Evolutionary conservation across 2,113 vertebrate genomes (phyloP).

Genomic region (Poeciliopsis retropinna): DNA sequence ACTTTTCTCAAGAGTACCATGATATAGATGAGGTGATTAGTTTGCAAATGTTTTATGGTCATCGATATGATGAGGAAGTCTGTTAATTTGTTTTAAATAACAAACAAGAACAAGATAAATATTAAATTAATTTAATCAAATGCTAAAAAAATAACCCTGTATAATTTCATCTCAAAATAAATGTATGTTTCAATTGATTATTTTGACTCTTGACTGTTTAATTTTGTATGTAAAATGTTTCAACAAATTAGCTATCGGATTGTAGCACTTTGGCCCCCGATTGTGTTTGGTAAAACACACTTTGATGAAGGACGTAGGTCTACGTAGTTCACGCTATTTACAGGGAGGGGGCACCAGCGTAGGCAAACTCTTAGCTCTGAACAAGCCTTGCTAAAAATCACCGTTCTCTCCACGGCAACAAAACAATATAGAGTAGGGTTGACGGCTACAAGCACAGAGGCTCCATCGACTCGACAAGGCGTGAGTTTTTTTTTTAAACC

Average conservation of each 20-base stretch:
- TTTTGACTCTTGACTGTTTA: not conserved
- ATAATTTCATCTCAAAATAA: not conserved
- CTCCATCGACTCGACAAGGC: slow-evolving; percentile 64
- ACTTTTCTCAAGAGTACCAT: too few relatives aligned
- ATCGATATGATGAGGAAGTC: too few relatives aligned
- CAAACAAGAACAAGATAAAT: not conserved
- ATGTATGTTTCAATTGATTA: not conserved
- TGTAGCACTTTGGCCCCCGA: not conserved
- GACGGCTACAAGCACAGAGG: slow-evolving; percentile 63
- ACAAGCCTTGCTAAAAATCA: slow-evolving; percentile 71
- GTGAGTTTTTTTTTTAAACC: slow-evolving; percentile 62
- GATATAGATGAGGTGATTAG: too few relatives aligned
- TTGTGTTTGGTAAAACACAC: not conserved
- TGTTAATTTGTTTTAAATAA: not conserved
- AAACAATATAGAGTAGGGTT: slow-evolving; percentile 72
- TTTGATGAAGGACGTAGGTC: slow-evolving; percentile 41
- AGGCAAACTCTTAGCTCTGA: slow-evolving; percentile 62
- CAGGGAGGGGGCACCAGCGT: slow-evolving; percentile 73
- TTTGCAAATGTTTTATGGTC: too few relatives aligned
- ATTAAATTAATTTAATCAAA: not conserved
- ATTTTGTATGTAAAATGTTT: not conserved
- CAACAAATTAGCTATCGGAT: not conserved
- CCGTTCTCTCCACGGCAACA: slow-evolving; percentile 78
- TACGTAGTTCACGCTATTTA: slow-evolving; percentile 63
- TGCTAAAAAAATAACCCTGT: not conserved